Base-by-base conservation (phyloP, 2,113 vertebrate species). In the Oplegnathus fasciatus region DNA sequence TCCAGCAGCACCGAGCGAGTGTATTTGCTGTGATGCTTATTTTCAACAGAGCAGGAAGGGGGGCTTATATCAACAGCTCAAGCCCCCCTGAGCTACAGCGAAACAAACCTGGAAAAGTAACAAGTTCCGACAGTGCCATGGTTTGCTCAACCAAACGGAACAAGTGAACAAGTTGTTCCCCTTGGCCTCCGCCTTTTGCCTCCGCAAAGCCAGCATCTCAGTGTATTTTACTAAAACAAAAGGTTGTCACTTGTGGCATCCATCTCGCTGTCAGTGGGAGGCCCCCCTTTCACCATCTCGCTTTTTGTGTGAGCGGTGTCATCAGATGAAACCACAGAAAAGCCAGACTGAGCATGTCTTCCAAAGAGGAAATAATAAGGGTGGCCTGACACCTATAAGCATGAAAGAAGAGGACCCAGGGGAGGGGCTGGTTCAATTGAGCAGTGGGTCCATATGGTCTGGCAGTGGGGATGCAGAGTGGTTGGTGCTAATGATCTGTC, bases 161-260 rank as follows among this genome's bases (percentile, higher is more conserved):
- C 91, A 92, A 93, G 88, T 87, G 93, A 94, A 93, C 93, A 90
- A 94, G 93, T 93, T 92, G 93, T 93, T 94, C 89, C 79, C 80
- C 76, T 88, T 92, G 93, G 91, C 93, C 93, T 91, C 93, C 88
- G 90, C 91, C 88, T 92, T 92, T 90, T 79, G 91, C 90, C 80
- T 79, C 65, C 81, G 89, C 87, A 82, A 60, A 84, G 87, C 90
- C 92, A 57, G 89, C 92, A 91, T 92, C 90, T 82, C 82, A 68
- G 89, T 86, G 85, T 89, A 80, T 93, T 95, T 88, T 68, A 83
- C 82, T 78, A 72, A 89, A 92, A 96, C 94, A 96, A 95, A 95
- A 93, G 92, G 52, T 78, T 88, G 90, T 94, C 92, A 94, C 93
- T 93, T 69, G 90, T 67, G 91, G 90, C 94, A 94, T 96, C 94